Evolutionary conservation across 2,113 vertebrate species (phyloP), one percentile per base, ranked within the genome.

Genomic region (Neodontobutis hainanensis): DNA sequence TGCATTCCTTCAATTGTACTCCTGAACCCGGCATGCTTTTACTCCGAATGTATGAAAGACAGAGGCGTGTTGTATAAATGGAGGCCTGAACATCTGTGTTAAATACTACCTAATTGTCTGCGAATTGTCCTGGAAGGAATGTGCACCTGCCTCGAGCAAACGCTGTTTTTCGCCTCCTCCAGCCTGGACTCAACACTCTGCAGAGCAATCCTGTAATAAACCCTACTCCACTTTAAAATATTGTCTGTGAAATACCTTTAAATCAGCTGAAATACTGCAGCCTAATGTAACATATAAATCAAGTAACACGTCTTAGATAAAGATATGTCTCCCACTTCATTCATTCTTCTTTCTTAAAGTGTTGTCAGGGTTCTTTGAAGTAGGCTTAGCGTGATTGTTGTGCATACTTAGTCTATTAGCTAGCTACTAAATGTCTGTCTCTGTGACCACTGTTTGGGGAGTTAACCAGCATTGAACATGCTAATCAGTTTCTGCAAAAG

Each of bases 71-170:
- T 61, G 81, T 81, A 74, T 65, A 78, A 64, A 74, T 69, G 80
- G 78, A 89, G 81, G 51, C 55, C 70, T 57, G 78, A 86, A 87
- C 82, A 84, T 89, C 71, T 71, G 72, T 61, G 68, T 83, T 83
- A 65, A 78, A 79, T 76, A 71, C 52, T 70, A 70, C 72, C 80
- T 69, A 60, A 78, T 77, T 65, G 66, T 81, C 74, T 61, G 80
- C 73, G 67, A 69, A 73, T 68, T 14, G 40, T 84, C 68, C 72
- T 59, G 46, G 12, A 34, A 70, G 85, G 87, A 90, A 91, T 88
- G 86, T 45, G 80, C 89, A 90, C 87, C 89, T 91, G 89, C 83
- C 65, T 11, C 42, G 65, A 11, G 48, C 48, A 52, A 53, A 15
- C 11, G 11, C 27, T 64, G 49, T 69, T 60, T 58, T 70, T 62